phyloP scores from a whole-genome alignment of 2,797 vertebrate genomes.

The Sphenopsis melanotis region DNA sequence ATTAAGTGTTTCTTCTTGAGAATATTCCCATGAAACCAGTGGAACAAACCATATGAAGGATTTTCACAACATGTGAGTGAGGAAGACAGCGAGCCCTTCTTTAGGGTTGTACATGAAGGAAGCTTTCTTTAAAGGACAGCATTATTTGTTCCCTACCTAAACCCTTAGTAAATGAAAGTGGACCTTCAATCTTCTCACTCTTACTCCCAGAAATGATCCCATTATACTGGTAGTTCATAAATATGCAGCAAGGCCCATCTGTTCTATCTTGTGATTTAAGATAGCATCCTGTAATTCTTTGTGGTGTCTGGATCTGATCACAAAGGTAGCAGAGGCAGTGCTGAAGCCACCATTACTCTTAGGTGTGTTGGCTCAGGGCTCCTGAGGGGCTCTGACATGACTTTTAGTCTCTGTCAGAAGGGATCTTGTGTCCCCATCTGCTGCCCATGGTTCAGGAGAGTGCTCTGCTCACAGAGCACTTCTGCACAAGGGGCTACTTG shows the following conservation, averaged over 20 bases:
- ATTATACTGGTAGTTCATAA: constrained; percentile 47
- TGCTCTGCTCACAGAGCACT: accelerated
- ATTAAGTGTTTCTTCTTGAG: not conserved
- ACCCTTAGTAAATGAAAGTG: constrained; percentile 6
- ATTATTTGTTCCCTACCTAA: not conserved
- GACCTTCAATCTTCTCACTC: constrained; percentile 33
- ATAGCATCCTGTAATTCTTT: not conserved
- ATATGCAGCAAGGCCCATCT: constrained; percentile 51
- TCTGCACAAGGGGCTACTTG: not conserved
- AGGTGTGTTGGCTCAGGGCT: not conserved
- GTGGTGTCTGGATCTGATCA: not conserved
- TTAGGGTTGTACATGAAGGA: not conserved
- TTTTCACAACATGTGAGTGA: not conserved
- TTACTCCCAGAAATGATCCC: constrained; percentile 27
- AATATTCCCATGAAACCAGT: not conserved
- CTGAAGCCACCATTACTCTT: not conserved
- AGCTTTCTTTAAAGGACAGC: not conserved
- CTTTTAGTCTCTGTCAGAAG: not conserved
- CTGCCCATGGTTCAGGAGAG: not conserved
- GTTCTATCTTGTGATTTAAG: constrained; percentile 19
- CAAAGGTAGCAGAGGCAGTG: not conserved
- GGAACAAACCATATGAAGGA: not conserved
- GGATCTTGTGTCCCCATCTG: not conserved
- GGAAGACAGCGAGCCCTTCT: not conserved
- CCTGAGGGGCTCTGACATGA: not conserved